Evolutionary conservation across 1,140 invertebrate genomes (phyloP), one percentile per base, ranked within the genome.

Genomic region (Steinernema khuongi): DNA sequence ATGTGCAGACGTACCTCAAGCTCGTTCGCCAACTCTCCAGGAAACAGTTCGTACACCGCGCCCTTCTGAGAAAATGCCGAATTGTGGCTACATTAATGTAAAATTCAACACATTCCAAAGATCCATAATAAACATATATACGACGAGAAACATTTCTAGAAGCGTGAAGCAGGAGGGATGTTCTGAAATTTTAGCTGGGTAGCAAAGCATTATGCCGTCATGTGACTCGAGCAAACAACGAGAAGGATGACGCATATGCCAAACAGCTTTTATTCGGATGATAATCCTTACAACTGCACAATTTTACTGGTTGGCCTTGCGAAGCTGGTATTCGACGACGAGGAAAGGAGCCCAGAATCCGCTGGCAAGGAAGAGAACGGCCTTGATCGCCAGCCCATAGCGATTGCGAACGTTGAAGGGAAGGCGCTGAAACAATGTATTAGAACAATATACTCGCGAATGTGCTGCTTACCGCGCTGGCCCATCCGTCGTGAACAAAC

Each of bases 321-420:
- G 70, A 17, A 80, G 68, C 66, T 80, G 79, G 43, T 80, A 80
- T 68, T 80, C 79, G 31, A 73, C 77, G 31, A 80, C 80, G 68
- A 81, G 73, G 80, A 81, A 81, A 18, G 80, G 80, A 68, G 75
- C 71, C 76, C 80, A 80, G 76, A 81, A 79, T 68, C 77, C 80
- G 36, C 70, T 14, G 60, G 74, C 75, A 30, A 78, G 68, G 70
- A 78, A 80, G 43, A 72, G 33, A 31, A 74, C 66, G 18, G 76
- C 79, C 68, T 80, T 79, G 2, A 44, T 31, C 41, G 72, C 71
- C 43, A 77, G 78, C 29, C 31, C 29, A 44, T 73, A 79, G 28
- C 68, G 74, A 73, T 79, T 81, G 50, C 60, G 60, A 32, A 74
- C 74, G 66, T 74, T 73, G 79, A 80, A 80, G 19, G 79, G 79